phyloP scores from a whole-genome alignment of 1,140 invertebrate species.

The Heliconius hewitsoni region DNA sequence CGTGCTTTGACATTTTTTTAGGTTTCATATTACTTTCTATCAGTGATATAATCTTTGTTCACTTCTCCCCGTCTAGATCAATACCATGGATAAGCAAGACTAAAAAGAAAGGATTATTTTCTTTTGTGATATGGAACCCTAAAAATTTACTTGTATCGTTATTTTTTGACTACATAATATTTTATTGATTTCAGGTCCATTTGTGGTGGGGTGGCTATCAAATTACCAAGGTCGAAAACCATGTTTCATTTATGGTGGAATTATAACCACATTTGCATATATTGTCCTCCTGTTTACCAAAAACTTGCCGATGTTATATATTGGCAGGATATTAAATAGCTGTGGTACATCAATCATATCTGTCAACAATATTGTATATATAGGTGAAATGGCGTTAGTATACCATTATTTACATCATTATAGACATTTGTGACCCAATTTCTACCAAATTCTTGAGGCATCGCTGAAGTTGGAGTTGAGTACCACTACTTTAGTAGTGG shows the following conservation, averaged over 20 bases:
- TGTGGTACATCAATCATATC: not conserved
- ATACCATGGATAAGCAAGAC: no score
- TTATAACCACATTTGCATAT: constrained; percentile 13
- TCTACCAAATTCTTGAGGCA: not conserved
- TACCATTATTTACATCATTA: not conserved
- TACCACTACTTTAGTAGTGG: no score
- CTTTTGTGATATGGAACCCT: no score
- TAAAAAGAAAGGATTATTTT: no score
- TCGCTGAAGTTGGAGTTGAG: no score
- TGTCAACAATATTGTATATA: constrained; percentile 35
- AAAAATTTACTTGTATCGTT: no score
- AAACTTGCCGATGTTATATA: constrained; percentile 31
- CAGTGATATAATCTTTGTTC: no score
- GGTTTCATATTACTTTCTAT: no score
- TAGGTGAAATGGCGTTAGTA: constrained; percentile 47
- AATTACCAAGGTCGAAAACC: constrained; percentile 42
- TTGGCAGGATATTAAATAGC: constrained; percentile 31
- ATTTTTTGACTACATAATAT: no score
- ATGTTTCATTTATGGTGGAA: constrained; percentile 27
- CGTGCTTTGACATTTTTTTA: no score
- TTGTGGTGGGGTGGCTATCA: constrained; percentile 36
- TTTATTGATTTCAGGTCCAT: constrained; percentile 33
- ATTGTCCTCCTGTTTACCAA: constrained; percentile 25
- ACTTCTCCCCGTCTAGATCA: no score
- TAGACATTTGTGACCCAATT: no score